Percentiles rank a stretch among this genome's conserved stretches.
These are phyloP conservation scores for Aselliscus stoliczkanus DNA, from an alignment of 2,797 vertebrate species.

Conservation along the genomic window DNA sequence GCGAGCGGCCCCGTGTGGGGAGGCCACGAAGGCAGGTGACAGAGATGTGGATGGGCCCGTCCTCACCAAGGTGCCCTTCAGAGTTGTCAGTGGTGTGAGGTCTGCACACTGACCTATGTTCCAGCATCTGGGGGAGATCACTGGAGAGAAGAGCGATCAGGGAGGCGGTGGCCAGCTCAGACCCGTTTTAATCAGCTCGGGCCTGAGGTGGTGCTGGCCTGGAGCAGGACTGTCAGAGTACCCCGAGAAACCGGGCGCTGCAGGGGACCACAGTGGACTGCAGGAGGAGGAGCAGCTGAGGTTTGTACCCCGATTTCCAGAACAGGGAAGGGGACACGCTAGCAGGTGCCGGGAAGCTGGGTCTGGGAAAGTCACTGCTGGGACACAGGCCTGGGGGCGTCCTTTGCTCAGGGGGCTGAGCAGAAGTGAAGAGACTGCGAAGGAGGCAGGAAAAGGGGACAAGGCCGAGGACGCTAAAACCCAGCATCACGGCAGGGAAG, in stretches of 20 bases:
- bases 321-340: rapidly evolving
- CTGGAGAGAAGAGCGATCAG: neutral
- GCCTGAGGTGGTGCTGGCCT: rapidly evolving
- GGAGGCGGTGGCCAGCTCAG: neutral
- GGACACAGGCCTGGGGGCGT: neutral
- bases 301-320: neutral
- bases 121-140: neutral
- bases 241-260: neutral
- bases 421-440: neutral
- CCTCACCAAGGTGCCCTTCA: neutral
- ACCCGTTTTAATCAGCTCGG: no score
- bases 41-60: neutral
- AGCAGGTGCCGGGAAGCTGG: neutral
- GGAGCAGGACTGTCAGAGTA: neutral
- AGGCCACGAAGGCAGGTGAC: neutral
- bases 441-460: neutral
- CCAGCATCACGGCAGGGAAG: neutral
- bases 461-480: neutral
- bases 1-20: rapidly evolving
- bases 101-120: neutral
- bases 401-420: neutral
- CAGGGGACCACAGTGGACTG: neutral
- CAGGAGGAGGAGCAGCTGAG: neutral
- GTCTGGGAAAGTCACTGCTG: neutral
- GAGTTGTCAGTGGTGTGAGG: neutral